Evolutionary conservation across 2,888 invertebrate species (phyloP), one percentile per base, ranked within the genome.

Genomic region (Catocala nupta): DNA sequence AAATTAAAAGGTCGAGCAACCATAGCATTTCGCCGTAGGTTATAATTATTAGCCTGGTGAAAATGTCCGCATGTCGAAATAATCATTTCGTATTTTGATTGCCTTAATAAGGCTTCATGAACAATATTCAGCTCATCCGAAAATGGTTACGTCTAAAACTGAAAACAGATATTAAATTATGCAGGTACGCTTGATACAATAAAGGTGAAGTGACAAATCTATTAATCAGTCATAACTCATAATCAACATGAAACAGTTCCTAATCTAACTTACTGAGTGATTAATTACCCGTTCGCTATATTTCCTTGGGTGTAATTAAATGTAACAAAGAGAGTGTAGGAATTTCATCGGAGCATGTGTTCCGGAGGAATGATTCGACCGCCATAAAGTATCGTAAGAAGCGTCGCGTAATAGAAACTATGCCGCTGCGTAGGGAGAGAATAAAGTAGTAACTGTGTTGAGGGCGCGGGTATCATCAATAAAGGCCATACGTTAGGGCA

Each of bases 401-500:
- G 83, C 80, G 80, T 78, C 81, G 80, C 77, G 86, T 89, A 90
- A 89, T 90, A 90, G 87, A 90, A 90, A 90, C 87, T 78, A 85
- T 85, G 85, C 81, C 50, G 45, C 78, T 86, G 83, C 82, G 85
- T 85, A 80, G 83, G 80, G 84, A 83, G 83, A 89, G 87, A 88
- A 88, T 90, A 89, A 88, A 86, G 82, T 81, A 85, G 84, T 83
- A 82, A 83, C 83, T 74, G 80, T 81, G 83, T 82, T 76, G 85
- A 86, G 84, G 86, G 84, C 83, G 83, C 83, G 80, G 81, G 86
- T 81, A 81, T 90, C 91, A 92, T 92, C 92, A 92, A 92, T 92
- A 92, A 91, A 88, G 89, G 87, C 89, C 89, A 89, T 90, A 91
- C 87, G 87, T 91, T 90, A 90, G 83, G 85, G 84, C 87, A 87